These are phyloP conservation scores for Petromus typicus DNA, from an alignment of 2,113 vertebrate genomes.

Conservation along the genomic window DNA sequence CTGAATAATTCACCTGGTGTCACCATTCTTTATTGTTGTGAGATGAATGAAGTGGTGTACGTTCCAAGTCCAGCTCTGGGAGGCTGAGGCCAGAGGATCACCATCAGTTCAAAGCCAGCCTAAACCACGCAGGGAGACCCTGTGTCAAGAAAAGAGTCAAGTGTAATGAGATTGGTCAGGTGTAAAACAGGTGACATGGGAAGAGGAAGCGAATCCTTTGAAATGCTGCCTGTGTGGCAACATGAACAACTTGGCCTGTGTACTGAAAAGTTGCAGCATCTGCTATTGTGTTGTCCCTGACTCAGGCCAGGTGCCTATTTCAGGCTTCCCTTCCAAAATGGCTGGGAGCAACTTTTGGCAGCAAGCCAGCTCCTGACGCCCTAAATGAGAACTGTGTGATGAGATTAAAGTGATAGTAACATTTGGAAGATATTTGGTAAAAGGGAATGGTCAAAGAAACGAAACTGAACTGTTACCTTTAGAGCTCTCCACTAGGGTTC, in stretches of 20 bases:
- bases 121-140: neutral
- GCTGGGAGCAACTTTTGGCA: neutral
- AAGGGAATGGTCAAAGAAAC: neutral
- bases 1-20: slow-evolving; percentile 9
- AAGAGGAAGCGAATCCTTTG: neutral
- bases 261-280: neutral
- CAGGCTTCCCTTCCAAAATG: neutral
- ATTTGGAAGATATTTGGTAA: neutral
- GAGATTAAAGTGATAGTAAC: neutral
- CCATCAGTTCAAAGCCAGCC: neutral
- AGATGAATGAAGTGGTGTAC: neutral
- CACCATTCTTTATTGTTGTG: slow-evolving; percentile 15
- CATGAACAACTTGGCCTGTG: neutral
- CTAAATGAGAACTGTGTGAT: neutral
- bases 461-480: neutral
- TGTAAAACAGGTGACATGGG: neutral
- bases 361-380: neutral
- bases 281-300: neutral
- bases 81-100: neutral
- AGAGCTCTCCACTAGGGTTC: neutral
- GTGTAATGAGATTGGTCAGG: neutral
- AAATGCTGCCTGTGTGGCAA: neutral
- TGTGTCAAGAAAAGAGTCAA: neutral
- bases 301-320: neutral
- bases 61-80: neutral